Base-by-base conservation (phyloP, 2,797 vertebrate species). In the Sebastes itinus region DNA sequence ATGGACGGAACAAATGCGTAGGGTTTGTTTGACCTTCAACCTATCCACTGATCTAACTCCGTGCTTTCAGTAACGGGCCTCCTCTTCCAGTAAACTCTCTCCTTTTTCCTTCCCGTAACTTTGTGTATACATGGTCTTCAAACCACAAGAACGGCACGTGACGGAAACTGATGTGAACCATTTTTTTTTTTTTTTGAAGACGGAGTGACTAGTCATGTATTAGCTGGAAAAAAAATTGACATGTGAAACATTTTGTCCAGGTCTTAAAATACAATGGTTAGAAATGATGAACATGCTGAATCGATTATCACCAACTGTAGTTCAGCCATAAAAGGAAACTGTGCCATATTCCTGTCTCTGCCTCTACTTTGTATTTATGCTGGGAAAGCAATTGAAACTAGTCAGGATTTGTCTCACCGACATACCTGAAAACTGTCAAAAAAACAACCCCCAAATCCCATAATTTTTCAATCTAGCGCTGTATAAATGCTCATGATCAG, bases 1-100 rank as follows among this genome's bases (percentile, higher is more conserved):
- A 91, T 81, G 84, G 73, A 89, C 60, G 92, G 94, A 95, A 94
- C 89, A 92, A 87, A 77, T 56, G 73, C 5, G 76, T 77, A 5
- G 59, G 66, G 63, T 90, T 92, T 76, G 81, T 75, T 75, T 93
- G 93, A 93, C 94, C 95, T 94, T 91, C 81, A 87, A 88, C 92
- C 89, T 87, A 20, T 85, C 74, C 83, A 30, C 67, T 49, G 85
- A 85, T 88, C 80, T 75, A 82, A 33, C 81, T 68, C 72, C n/a
- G 22, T 30, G 30, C 73, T 90, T 89, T 87, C 82, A 81, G 81
- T 83, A 89, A 90, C 60, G 72, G 79, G 73, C 86, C 89, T 87
- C 90, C 89, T 92, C 80, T 95, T 94, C 95, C 94, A 94, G 94
- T 94, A 95, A 95, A 87, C 87, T 81, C 72, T 82, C 89, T 84